Evolutionary conservation across 1,140 invertebrate genomes (phyloP), one percentile per base, ranked within the genome.

Genomic region (Chlorops oryzae): DNA sequence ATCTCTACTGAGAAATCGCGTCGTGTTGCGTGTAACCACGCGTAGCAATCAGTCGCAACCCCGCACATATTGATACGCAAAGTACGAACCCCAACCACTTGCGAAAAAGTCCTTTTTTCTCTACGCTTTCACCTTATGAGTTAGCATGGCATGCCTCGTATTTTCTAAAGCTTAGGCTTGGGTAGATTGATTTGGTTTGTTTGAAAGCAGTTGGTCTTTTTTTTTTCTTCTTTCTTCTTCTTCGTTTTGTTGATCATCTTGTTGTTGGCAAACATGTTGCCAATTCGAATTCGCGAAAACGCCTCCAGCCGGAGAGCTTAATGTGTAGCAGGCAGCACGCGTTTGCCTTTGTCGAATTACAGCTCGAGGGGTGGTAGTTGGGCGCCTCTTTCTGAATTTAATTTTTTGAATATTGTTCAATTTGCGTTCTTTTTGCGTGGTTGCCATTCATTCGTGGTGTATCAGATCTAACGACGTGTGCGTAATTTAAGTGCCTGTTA

Each of bases 401-500:
- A 66, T 66, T 66, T 66, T 66, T 66, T 59, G 62, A 66, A 66
- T 66, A 66, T 66, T 66, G 64, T 66, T 66, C 63, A 66, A 66
- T 66, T 66, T 66, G 64, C 64, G 57, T 62, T 61, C 56, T 47
- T 32, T 32, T 32, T 32, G 27, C 27, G 27, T 6, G 6, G 27
- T 32, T 32, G 27, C 27, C 34, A 32, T 28, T 28, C 37, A 7
- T 37, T 47, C 18, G 5, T 35, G 18, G n/a, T 13, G 5, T 22
- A 23, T 12, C 13, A 59, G 56, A 58, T 51, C 62, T 66, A 66
- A 66, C 64, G 64, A 66, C 64, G 64, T 67, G 59, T 66, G 56
- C 58, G 62, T 66, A 66, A 66, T 66, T 66, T 67, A 67, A 66
- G 64, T 67, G 64, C 57, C 55, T 51, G 20, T 23, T 20, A 21